phyloP scores from a whole-genome alignment of 2,797 vertebrate species.

The Anguilla marmorata region DNA sequence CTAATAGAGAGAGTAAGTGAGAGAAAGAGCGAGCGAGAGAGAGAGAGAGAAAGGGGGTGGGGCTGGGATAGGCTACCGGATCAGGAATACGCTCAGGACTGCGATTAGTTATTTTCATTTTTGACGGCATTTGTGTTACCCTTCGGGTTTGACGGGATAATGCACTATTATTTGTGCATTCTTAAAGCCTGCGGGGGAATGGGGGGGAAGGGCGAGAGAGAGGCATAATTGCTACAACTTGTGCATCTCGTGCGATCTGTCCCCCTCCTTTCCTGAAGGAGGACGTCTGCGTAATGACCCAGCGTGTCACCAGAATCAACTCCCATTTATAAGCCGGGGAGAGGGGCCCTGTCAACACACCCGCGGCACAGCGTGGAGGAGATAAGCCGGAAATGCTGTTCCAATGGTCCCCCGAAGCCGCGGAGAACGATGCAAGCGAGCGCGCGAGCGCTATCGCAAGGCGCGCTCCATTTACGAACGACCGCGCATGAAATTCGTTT shows the following conservation, averaged over 20 bases:
- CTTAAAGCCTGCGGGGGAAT: neutral
- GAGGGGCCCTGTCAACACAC: neutral
- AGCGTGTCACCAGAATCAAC: constrained; percentile 9
- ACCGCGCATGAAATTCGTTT: neutral
- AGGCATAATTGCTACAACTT: neutral
- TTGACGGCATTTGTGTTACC: neutral
- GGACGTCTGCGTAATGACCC: neutral
- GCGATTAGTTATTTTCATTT: constrained; percentile 17
- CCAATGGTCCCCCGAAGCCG: neutral
- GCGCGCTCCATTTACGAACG: neutral
- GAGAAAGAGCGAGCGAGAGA: neutral
- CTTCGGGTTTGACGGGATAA: constrained; percentile 25
- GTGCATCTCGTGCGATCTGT: neutral
- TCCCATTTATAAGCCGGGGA: constrained; percentile 27
- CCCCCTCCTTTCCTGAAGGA: neutral
- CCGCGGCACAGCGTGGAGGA: neutral
- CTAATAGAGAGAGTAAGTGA: neutral
- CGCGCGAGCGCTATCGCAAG: neutral
- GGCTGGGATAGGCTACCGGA: neutral
- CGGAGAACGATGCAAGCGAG: neutral
- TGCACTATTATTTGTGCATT: constrained; percentile 7
- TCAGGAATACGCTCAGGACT: neutral
- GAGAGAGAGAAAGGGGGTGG: neutral
- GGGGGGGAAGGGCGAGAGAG: neutral
- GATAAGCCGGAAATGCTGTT: neutral